Evolutionary conservation across 2,888 invertebrate genomes (phyloP), one percentile per base, ranked within the genome.

Genomic region (Argyresthia goedartella): DNA sequence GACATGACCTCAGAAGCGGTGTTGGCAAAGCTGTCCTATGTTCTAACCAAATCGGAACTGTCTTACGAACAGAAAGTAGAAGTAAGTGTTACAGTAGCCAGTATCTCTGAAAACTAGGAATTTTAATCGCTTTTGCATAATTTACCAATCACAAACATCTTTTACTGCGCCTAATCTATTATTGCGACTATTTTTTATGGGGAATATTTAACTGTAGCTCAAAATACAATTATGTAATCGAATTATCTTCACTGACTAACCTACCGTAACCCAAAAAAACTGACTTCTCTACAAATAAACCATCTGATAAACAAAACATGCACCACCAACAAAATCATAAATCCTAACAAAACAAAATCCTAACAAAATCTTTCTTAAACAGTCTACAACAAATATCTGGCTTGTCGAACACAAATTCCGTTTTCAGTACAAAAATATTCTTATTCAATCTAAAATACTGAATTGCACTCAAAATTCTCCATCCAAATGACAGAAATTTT

Each of bases 1-100:
- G 96, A 97, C 69, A 95, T 96, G 95, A 98, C 98, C 0, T 92
- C 95, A 0, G 98, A 98, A 74, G 96, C 98, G 0, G 97, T 98
- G 0, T 88, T 97, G 46, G 92, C 95, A 2, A 99, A 99, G 73
- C 86, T 99, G 0, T 89, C 92, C 4, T 98, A 97, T 66, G 95
- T 98, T 0, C 87, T 98, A 15, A 93, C 95, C 1, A 95, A 96
- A 67, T 86, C 88, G 0, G 90, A 92, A 51, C 91, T 93, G 80
- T 86, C 88, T 50, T 81, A 89, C 47, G 84, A 89, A 42, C 88
- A 89, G 48, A 94, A 93, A 70, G 90, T 91, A 35, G 84, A 88
- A 78, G 92, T 92, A 69, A 66, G 60, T 56, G n/a, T n/a, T 10
- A n/a, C 15, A 34, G 10, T 15, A 16, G 33, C 16, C n/a, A 16